A percentile compares a stretch with the other conserved stretches of the same genome.
phyloP scores from a whole-genome alignment of 2,113 vertebrate genomes.

The Oryzias javanicus region DNA sequence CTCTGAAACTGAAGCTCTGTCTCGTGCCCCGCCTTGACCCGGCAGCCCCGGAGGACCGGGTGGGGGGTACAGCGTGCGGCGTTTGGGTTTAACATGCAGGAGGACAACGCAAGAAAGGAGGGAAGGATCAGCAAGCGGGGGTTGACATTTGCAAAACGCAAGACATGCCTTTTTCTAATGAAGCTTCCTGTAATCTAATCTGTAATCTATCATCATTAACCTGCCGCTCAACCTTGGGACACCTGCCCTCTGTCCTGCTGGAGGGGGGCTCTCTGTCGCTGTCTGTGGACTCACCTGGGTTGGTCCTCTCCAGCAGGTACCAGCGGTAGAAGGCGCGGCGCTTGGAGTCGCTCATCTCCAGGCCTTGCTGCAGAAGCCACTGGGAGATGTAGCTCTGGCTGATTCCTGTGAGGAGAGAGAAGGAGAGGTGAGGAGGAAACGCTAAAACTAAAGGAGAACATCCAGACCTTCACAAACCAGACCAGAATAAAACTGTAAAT shows the following conservation, averaged over 20 bases:
- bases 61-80: constrained; percentile 30
- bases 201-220: constrained; percentile 33
- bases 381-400: constrained; percentile 86
- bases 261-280: not conserved
- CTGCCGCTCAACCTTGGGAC: constrained; percentile 22
- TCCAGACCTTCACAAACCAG: no score
- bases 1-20: constrained; percentile 52
- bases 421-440: not conserved
- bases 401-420: constrained; percentile 69
- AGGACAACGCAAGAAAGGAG: not conserved
- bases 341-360: constrained; percentile 85
- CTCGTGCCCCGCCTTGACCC: constrained; percentile 54
- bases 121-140: constrained; percentile 32
- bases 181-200: constrained; percentile 17
- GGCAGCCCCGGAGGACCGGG: constrained; percentile 42
- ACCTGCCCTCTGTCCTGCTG: constrained; percentile 4
- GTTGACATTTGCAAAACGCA: constrained; percentile 18
- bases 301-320: constrained; percentile 83
- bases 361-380: constrained; percentile 83
- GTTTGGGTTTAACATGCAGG: constrained; percentile 51
- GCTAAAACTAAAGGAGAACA: no score
- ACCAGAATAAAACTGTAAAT: no score
- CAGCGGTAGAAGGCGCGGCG: constrained; percentile 83
- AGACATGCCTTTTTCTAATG: constrained; percentile 5
- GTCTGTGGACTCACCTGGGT: constrained; percentile 73